Base-by-base conservation (phyloP, 1,140 invertebrate species). In the Belonocnema kinseyi region DNA sequence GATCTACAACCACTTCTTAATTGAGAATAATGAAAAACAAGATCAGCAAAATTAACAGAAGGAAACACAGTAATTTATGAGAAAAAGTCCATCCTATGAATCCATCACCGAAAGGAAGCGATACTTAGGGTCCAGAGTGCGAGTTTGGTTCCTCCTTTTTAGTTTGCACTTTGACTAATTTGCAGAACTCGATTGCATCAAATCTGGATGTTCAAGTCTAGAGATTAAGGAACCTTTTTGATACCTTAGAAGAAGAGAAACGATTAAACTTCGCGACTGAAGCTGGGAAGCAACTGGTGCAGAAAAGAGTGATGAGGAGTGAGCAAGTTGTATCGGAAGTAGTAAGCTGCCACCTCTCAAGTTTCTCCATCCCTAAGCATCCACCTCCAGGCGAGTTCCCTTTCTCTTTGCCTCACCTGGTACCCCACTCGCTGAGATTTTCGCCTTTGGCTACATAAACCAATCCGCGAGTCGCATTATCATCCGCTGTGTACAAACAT, bases 401-500 rank as follows among this genome's bases (percentile, higher is more conserved):
- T 77, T 79, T 83, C 81, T 80, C 78, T 78, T 73, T 74, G 76
- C 14, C 33, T 77, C 76, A 70, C 78, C 75, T 79, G 72, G 77
- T 78, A 76, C 82, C 82, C 82, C 82, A 83, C 82, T 83, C 81
- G 75, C 16, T n/a, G 53, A 51, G 77, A 73, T 82, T 82, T 79
- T 84, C 78, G 80, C 79, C 79, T 75, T 77, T 82, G 80, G 77
- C 80, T 75, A 73, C 79, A 74, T 79, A 79, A 80, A 75, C 46
- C 75, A 72, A 78, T 77, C 51, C 73, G 40, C 71, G 76, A 75
- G 77, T 73, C 74, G 78, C 77, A 84, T 82, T 84, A 84, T 82
- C 80, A 81, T 80, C 78, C 77, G 80, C 77, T 80, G 83, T 82
- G 81, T 80, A 84, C 76, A 84, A 82, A 79, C 79, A 82, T 84